phyloP scores from a whole-genome alignment of 2,797 vertebrate genomes.

The Schizopygopsis pylzovi region DNA sequence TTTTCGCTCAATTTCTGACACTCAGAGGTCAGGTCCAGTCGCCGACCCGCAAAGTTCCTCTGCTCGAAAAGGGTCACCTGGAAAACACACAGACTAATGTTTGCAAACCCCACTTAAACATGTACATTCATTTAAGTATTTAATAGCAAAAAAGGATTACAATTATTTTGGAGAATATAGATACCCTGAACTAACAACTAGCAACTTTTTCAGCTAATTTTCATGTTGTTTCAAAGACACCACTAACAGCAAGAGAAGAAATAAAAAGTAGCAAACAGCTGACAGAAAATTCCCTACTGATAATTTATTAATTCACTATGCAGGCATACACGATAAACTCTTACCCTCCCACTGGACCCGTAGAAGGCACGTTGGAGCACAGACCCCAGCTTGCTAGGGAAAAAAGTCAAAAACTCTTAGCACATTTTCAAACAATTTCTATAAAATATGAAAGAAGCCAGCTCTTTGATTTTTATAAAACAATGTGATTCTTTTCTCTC shows the following conservation, averaged over 20 bases:
- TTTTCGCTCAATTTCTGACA: constrained; percentile 77
- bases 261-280: not conserved
- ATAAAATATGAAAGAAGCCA: not conserved
- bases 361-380: constrained; percentile 86
- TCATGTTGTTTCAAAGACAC: not conserved
- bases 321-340: constrained; percentile 30
- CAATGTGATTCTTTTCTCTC: not conserved
- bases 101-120: not conserved
- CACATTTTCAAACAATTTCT: constrained; percentile 26
- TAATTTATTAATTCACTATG: not conserved
- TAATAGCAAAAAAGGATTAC: not conserved
- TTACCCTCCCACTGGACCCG: constrained; percentile 83
- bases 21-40: constrained; percentile 80
- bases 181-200: not conserved
- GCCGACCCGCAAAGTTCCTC: constrained; percentile 80
- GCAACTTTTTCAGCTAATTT: not conserved
- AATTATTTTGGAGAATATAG: not conserved
- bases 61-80: constrained; percentile 86
- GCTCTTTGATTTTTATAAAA: not conserved
- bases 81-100: constrained; percentile 10
- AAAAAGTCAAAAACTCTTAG: constrained; percentile 47
- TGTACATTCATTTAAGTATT: not conserved
- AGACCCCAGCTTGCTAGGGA: constrained; percentile 83
- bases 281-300: not conserved
- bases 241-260: not conserved